Evolutionary conservation across 2,888 invertebrate genomes (phyloP), one percentile per base, ranked within the genome.

Genomic region (Sesia bembeciformis): DNA sequence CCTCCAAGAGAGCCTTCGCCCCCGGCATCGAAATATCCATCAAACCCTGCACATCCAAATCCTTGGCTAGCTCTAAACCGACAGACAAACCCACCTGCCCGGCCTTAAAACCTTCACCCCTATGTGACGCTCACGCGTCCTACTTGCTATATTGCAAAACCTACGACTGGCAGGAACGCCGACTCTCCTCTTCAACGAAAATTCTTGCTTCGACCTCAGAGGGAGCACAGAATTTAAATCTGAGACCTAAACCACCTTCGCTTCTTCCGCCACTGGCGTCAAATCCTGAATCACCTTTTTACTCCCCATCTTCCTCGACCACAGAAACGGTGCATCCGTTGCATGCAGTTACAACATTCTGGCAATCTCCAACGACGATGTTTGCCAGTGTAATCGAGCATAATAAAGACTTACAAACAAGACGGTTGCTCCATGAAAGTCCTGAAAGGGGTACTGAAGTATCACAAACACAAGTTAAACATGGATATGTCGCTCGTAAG

Each of bases 1-100:
- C 70, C 5, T 57, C 65, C 3, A 62, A 74, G 0, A 64, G 57
- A 39, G 69, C 66, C 2, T 65, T 64, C 46, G 68, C 70, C 1
- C 75, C 78, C 0, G 81, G 78, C 4, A 7, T 75, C 8, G 72
- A 78, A 40, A 72, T 85, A 57, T 63, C 74, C 4, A 51, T 81
- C n/a, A 70, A 60, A 3, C 65, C 63, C 0, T 85, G 85, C 54
- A 76, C 78, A 3, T 61, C 72, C 3, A 62, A 59, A 49, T 56
- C 62, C 61, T 49, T 43, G 51, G 39, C 58, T 58, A 52, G 23
- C 6, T 40, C 55, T 49, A 56, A 42, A 49, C 58, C 58, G 40
- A 61, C 54, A 5, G 59, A 57, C 51, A 61, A 57, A 39, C 55
- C 60, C 39, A 56, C 63, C 3, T 82, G 81, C 57, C 72, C 73